Conservation (phyloP, 2,797 vertebrate species). For the Gadopsis marmoratus region DNA sequence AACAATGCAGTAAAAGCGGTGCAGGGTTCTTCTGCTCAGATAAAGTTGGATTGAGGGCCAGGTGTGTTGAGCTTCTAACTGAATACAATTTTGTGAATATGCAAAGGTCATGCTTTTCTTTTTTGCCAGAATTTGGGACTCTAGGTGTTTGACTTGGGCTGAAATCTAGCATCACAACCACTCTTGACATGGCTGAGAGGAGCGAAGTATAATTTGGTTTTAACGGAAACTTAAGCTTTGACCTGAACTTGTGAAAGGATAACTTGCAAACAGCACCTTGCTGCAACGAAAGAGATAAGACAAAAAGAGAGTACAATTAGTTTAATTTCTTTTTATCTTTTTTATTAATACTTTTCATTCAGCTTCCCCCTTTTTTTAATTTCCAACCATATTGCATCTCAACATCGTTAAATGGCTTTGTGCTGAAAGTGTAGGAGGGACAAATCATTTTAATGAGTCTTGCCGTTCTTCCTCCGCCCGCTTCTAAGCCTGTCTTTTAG, state of each 20-base stretch:
- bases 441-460: constrained; percentile 70
- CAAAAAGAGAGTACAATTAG: background rate
- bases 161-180: constrained; percentile 18
- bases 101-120: constrained; percentile 23
- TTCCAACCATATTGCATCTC: constrained; percentile 6
- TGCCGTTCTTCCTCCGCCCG: constrained; percentile 55
- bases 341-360: background rate
- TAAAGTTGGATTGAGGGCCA: background rate
- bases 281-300: background rate
- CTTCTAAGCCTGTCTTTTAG: constrained; percentile 49
- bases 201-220: constrained; percentile 1
- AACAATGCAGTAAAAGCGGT: background rate
- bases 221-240: constrained; percentile 5
- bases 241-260: background rate
- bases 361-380: background rate
- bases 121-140: background rate
- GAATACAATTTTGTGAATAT: constrained; percentile 8
- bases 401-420: constrained; percentile 24
- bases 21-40: background rate
- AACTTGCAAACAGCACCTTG: background rate
- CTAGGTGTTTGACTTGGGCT: constrained; percentile 6
- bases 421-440: constrained; percentile 54
- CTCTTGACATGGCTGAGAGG: constrained; percentile 30
- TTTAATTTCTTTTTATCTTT: background rate
- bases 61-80: background rate